Conservation (phyloP, 2,113 vertebrate species). For the Bufo gargarizans region DNA sequence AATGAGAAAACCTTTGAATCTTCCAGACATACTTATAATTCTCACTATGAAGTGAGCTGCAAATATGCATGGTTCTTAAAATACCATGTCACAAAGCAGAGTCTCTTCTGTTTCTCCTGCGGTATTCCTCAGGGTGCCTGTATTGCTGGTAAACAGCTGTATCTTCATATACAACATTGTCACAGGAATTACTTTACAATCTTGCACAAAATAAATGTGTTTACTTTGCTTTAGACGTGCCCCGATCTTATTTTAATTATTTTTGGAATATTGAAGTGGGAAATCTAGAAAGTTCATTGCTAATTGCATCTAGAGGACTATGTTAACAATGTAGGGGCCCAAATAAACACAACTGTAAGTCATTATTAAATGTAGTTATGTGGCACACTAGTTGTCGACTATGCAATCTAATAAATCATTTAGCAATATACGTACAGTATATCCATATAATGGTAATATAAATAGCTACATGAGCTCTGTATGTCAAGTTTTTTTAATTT, state of each 20-base stretch:
- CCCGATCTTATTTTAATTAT: background rate
- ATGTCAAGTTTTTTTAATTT: background rate
- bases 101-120: too few relatives aligned
- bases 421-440: background rate
- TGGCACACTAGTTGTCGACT: background rate
- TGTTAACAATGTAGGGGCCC: background rate
- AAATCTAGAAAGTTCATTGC: background rate
- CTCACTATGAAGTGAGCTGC: background rate
- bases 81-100: background rate
- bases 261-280: background rate
- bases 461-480: background rate
- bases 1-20: background rate
- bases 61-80: background rate
- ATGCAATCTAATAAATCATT: background rate
- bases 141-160: conserved; percentile 22
- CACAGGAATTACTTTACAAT: background rate
- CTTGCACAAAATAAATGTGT: background rate
- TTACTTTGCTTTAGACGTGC: background rate
- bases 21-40: background rate
- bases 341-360: background rate
- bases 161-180: background rate
- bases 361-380: background rate
- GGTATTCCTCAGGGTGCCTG: background rate
- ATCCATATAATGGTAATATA: background rate
- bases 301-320: background rate